These are phyloP conservation scores for Polietes domitor DNA, from an alignment of 2,888 invertebrate genomes.

Conservation along the genomic window DNA sequence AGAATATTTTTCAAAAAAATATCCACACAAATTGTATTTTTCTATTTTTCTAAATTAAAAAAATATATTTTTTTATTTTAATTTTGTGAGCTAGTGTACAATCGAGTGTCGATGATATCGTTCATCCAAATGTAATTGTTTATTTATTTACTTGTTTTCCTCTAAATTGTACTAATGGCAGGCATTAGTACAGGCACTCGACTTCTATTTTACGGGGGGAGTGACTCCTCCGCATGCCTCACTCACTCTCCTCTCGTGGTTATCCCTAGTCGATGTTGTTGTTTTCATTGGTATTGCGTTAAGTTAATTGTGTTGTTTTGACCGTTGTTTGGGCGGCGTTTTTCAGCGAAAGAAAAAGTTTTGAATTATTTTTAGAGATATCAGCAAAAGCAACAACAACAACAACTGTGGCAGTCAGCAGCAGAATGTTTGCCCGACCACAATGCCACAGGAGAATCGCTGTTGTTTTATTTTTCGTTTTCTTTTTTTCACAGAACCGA, in stretches of 20 bases:
- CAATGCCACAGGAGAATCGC: constrained; percentile 25
- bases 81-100: too few species aligned
- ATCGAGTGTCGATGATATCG: too few species aligned
- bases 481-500: not conserved
- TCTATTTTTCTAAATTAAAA: too few species aligned
- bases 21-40: too few species aligned
- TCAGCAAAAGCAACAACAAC: constrained; percentile 41
- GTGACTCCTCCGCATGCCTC: not conserved
- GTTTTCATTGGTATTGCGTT: not conserved
- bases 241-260: not conserved
- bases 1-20: too few species aligned
- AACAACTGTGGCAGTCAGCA: too few species aligned
- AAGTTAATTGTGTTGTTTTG: not conserved
- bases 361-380: constrained; percentile 21
- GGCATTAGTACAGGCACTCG: not conserved
- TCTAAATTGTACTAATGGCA: not conserved
- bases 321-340: too few species aligned
- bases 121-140: not conserved
- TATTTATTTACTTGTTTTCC: not conserved
- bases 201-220: not conserved
- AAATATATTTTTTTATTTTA: too few species aligned
- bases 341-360: constrained; percentile 5
- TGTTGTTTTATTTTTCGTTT: not conserved
- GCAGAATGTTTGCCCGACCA: too few species aligned
- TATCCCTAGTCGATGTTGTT: not conserved